Evolutionary conservation across 2,888 invertebrate species (phyloP).

Genomic region (Megastigmus dorsalis): DNA sequence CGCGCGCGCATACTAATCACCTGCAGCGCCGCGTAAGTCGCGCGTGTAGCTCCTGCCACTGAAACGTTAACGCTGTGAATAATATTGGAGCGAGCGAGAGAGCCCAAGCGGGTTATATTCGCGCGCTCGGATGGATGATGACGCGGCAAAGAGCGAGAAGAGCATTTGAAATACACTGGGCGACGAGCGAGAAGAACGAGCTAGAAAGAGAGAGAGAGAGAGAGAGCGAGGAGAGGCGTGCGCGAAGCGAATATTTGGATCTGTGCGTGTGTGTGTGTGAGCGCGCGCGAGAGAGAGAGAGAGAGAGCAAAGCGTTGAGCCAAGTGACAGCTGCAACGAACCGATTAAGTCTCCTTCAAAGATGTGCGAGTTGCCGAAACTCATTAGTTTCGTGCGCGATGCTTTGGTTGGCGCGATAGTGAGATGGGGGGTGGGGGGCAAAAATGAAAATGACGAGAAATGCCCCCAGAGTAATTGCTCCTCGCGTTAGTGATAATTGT

Average conservation of each 20-base stretch:
- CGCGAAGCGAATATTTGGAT: constrained; percentile 6
- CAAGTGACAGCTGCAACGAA: constrained; percentile 53
- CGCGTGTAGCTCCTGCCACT: neutral
- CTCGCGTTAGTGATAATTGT: constrained; percentile 9
- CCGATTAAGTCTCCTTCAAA: constrained; percentile 53
- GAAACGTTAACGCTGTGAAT: constrained; percentile 37
- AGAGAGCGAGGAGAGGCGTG: neutral
- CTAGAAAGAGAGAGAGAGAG: neutral
- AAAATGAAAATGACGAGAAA: constrained; percentile 42
- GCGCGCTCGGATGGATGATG: constrained; percentile 15
- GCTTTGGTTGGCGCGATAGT: constrained; percentile 1
- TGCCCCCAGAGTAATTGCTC: constrained; percentile 41
- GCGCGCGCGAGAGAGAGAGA: neutral
- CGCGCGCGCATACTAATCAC: constrained; percentile 43
- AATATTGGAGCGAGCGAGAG: constrained; percentile 25
- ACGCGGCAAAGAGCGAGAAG: neutral
- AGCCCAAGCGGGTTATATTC: neutral
- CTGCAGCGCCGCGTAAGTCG: constrained; percentile 13
- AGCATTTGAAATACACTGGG: constrained; percentile 8
- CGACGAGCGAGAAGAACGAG: neutral
- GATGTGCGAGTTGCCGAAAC: constrained; percentile 49
- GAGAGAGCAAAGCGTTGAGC: constrained; percentile 20
- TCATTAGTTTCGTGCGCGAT: constrained; percentile 49
- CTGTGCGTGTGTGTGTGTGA: neutral
- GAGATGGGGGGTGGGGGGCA: neutral